A percentile compares a stretch with the other conserved stretches of the same genome.
phyloP scores from a whole-genome alignment of 2,888 invertebrate genomes.

The Acrobasis repandana region DNA sequence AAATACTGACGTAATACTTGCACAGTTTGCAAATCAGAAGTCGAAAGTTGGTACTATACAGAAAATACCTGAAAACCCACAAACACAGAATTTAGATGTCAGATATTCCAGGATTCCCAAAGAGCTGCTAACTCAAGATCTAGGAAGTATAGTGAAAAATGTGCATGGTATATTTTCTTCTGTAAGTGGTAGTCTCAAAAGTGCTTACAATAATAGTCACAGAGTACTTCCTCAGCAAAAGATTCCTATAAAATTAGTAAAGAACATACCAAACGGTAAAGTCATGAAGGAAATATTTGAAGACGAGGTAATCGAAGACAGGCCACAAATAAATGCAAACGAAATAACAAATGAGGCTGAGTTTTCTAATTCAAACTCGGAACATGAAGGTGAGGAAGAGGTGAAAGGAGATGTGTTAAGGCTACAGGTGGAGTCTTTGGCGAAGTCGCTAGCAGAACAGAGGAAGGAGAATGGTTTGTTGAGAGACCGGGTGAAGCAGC shows the following conservation, averaged over 20 bases:
- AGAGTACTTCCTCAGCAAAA: slow-evolving; percentile 49
- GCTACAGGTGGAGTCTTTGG: slow-evolving; percentile 66
- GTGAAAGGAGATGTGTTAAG: slow-evolving; percentile 46
- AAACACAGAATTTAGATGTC: slow-evolving; percentile 37
- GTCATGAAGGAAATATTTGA: slow-evolving; percentile 75
- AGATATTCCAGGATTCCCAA: slow-evolving; percentile 62
- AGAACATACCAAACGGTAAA: slow-evolving; percentile 61
- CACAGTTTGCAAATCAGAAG: slow-evolving; percentile 61
- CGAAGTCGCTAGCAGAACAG: slow-evolving; percentile 62
- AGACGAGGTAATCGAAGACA: slow-evolving; percentile 45
- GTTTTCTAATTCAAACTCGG: slow-evolving; percentile 24
- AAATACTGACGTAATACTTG: slow-evolving; percentile 59
- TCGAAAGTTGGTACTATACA: slow-evolving; percentile 59
- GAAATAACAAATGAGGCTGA: slow-evolving; percentile 28
- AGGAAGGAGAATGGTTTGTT: slow-evolving; percentile 61
- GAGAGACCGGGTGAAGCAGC: slow-evolving; percentile 62
- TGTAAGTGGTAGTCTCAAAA: slow-evolving; percentile 72
- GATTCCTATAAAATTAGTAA: slow-evolving; percentile 42
- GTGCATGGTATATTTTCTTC: slow-evolving; percentile 78
- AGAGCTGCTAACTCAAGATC: slow-evolving; percentile 68
- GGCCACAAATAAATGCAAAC: slow-evolving; percentile 2
- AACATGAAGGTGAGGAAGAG: slow-evolving; percentile 27
- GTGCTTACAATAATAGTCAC: slow-evolving; percentile 65
- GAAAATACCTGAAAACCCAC: slow-evolving; percentile 55
- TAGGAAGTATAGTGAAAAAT: slow-evolving; percentile 75